Percentiles rank a stretch among this genome's conserved stretches.
These are phyloP conservation scores for Sylvilagus bachmani DNA, from an alignment of 2,113 vertebrate species.

Conservation along the genomic window DNA sequence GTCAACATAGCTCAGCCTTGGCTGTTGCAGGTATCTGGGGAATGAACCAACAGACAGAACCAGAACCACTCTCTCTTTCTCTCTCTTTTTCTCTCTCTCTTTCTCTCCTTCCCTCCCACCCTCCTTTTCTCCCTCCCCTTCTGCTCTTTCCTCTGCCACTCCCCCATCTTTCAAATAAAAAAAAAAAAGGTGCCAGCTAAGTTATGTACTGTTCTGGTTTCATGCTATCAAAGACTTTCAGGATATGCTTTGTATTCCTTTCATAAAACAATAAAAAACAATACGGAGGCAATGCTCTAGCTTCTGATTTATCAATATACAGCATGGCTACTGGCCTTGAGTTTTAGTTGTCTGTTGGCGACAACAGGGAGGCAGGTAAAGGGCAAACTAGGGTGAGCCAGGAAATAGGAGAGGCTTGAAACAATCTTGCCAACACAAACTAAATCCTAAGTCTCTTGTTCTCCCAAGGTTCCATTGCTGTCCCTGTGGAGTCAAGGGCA, in stretches of 20 bases:
- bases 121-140: too few relatives aligned
- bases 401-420: not conserved
- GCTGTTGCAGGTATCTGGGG: too few relatives aligned
- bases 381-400: not conserved
- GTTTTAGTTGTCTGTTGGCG: not conserved
- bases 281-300: not conserved
- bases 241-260: slow-evolving; percentile 6
- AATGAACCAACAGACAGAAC: too few relatives aligned
- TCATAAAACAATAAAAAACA: slow-evolving; percentile 42
- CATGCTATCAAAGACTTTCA: not conserved
- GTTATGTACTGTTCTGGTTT: not conserved
- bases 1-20: too few relatives aligned
- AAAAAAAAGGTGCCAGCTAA: not conserved
- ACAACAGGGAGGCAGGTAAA: not conserved
- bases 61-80: too few relatives aligned
- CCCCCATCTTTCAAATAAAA: too few relatives aligned
- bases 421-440: slow-evolving; percentile 6
- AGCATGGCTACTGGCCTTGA: not conserved
- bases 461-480: not conserved
- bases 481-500: slow-evolving; percentile 58
- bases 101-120: too few relatives aligned
- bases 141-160: too few relatives aligned
- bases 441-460: not conserved
- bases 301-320: slow-evolving; percentile 18
- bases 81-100: too few relatives aligned